Conservation (phyloP, 2,888 invertebrate genomes). For the Syrista parreyssii region DNA sequence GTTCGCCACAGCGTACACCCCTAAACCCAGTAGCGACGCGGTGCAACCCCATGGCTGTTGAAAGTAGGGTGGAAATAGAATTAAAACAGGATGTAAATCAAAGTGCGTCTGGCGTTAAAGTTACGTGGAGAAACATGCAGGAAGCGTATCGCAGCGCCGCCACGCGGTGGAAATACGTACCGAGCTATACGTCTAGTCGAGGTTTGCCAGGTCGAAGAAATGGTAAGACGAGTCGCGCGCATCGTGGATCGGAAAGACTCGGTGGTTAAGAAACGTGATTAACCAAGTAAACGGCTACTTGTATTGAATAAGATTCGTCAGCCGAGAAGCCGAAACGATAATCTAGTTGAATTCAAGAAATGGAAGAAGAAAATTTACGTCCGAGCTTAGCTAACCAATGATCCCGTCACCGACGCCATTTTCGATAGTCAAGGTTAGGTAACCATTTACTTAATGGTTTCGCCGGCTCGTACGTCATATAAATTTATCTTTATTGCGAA, state of each 20-base stretch:
- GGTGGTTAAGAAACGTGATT: too few relatives aligned
- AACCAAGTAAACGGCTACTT: too few relatives aligned
- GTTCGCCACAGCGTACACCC: conserved; percentile 37
- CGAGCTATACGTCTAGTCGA: background rate
- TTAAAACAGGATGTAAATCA: conserved; percentile 39
- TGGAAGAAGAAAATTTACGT: too few relatives aligned
- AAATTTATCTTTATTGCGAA: conserved; percentile 41
- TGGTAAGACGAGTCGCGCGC: too few relatives aligned
- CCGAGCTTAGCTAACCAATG: too few relatives aligned
- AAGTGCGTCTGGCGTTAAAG: conserved; percentile 20
- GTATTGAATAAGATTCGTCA: too few relatives aligned
- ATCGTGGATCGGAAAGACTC: too few relatives aligned
- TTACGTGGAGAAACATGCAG: conserved; percentile 21
- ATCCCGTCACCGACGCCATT: too few relatives aligned
- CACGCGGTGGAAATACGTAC: background rate
- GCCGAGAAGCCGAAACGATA: too few relatives aligned
- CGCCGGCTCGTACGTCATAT: conserved; percentile 30
- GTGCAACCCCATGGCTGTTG: conserved; percentile 6
- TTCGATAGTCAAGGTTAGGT: too few relatives aligned
- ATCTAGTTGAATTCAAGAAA: too few relatives aligned
- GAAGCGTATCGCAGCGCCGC: background rate
- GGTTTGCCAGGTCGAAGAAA: background rate
- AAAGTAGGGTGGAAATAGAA: conserved; percentile 24
- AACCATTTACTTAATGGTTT: conserved; percentile 3
- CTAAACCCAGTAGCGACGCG: conserved; percentile 6